Percentiles rank a stretch among this genome's conserved stretches.
Conservation (phyloP, 2,797 vertebrate genomes). For the Pseudomugil tenellus region DNA sequence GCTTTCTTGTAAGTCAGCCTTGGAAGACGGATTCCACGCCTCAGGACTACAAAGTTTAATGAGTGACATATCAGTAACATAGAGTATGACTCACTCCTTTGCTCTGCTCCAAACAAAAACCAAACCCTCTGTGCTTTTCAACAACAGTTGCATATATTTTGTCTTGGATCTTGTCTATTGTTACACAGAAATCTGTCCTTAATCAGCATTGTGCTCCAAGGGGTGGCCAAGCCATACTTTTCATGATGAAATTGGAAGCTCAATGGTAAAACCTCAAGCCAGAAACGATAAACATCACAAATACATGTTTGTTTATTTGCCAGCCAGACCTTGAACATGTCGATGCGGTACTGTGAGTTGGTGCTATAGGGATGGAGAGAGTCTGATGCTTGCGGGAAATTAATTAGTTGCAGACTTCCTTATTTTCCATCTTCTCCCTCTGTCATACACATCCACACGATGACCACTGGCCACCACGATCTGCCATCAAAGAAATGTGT, state of each 20-base stretch:
- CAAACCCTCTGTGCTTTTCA: constrained; percentile 37
- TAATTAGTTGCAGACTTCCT: constrained; percentile 72
- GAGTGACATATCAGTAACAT: constrained; percentile 48
- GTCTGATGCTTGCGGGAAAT: constrained; percentile 62
- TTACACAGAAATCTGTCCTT: constrained; percentile 67
- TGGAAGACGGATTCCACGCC: constrained; percentile 36
- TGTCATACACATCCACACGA: constrained; percentile 10
- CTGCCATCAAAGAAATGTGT: constrained; percentile 42
- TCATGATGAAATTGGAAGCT: constrained; percentile 67
- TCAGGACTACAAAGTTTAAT: constrained; percentile 34
- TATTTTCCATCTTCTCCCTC: constrained; percentile 16
- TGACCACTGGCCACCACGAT: constrained; percentile 31
- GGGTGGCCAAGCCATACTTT: constrained; percentile 48
- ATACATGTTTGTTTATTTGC: constrained; percentile 72
- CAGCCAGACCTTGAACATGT: constrained; percentile 59
- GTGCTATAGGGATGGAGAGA: constrained; percentile 47
- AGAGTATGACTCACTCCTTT: constrained; percentile 22
- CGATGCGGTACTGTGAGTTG: constrained; percentile 63
- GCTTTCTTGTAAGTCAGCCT: constrained; percentile 15
- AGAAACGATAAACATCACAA: constrained; percentile 76
- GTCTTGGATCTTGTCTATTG: constrained; percentile 51
- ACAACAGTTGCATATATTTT: constrained; percentile 25
- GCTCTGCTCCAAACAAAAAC: constrained; percentile 15
- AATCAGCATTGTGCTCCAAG: constrained; percentile 66
- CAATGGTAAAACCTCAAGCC: constrained; percentile 71